Evolutionary conservation across 2,113 vertebrate genomes (phyloP).

Genomic region (Monarcha castaneiventris): DNA sequence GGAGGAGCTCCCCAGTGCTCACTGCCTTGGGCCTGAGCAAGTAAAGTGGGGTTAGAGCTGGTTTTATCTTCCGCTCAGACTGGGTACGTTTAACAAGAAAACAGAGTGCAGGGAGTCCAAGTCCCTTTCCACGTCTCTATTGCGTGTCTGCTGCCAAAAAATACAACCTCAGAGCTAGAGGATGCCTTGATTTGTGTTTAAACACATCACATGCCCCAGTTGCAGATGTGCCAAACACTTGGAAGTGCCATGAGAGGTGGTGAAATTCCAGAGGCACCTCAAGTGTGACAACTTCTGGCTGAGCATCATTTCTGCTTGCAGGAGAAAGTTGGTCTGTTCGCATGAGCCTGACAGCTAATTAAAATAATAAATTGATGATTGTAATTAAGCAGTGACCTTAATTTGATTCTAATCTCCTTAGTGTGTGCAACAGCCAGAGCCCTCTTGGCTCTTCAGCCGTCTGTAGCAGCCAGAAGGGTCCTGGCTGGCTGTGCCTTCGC

Average conservation of each 20-base stretch:
- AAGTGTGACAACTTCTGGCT: neutral
- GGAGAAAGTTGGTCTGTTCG: neutral
- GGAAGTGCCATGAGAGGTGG: neutral
- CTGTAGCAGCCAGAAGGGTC: neutral
- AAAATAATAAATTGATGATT: neutral
- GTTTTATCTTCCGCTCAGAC: neutral
- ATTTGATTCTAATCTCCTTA: slow-evolving; percentile 6
- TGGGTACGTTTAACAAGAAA: neutral
- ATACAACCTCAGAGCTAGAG: rapidly evolving
- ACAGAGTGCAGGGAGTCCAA: rapidly evolving
- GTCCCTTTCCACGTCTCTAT: neutral
- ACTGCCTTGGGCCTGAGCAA: neutral
- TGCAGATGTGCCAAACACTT: neutral
- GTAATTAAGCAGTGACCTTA: slow-evolving; percentile 12
- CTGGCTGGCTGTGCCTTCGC: rapidly evolving
- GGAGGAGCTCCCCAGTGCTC: neutral
- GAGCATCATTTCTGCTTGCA: neutral
- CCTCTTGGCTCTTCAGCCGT: neutral
- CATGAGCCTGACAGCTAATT: neutral
- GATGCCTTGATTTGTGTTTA: neutral
- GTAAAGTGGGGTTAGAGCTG: neutral
- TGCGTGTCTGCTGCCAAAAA: neutral
- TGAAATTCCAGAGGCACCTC: neutral
- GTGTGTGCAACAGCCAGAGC: neutral
- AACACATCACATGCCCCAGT: neutral